Conservation (phyloP, 1,140 invertebrate genomes). For the Lordiphosa collinella region DNA sequence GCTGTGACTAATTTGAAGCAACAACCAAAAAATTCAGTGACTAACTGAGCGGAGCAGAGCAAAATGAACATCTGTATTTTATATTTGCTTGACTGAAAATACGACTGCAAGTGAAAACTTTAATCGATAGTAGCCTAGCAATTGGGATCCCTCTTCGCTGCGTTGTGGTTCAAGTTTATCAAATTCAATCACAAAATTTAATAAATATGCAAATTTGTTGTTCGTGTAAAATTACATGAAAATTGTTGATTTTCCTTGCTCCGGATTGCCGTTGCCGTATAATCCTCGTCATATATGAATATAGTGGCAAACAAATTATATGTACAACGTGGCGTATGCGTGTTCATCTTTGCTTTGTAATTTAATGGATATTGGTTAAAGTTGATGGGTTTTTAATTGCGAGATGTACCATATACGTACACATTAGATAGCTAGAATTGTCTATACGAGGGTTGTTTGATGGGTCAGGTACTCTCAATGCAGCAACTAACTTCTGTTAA, state of each 20-base stretch:
- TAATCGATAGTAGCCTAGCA: too few relatives aligned
- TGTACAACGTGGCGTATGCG: slow-evolving; percentile 4
- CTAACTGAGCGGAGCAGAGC: slow-evolving; percentile 35
- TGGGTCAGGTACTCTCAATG: too few relatives aligned
- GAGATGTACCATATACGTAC: background rate
- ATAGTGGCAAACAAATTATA: slow-evolving; percentile 7
- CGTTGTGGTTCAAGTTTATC: slow-evolving; percentile 29
- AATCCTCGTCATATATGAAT: background rate
- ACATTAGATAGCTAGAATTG: too few relatives aligned
- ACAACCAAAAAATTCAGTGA: slow-evolving; percentile 27
- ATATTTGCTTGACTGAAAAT: slow-evolving; percentile 10
- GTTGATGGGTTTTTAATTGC: slow-evolving; percentile 57
- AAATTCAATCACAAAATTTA: slow-evolving; percentile 71
- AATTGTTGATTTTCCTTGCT: slow-evolving; percentile 49
- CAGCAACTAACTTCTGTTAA: too few relatives aligned
- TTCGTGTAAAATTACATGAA: slow-evolving; percentile 53
- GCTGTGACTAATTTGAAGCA: slow-evolving; percentile 23
- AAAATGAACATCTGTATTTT: too few relatives aligned
- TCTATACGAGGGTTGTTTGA: too few relatives aligned
- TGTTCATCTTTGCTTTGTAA: slow-evolving; percentile 6
- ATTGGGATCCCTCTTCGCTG: slow-evolving; percentile 2
- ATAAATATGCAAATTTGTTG: slow-evolving; percentile 70
- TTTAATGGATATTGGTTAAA: slow-evolving; percentile 6
- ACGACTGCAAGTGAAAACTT: slow-evolving; percentile 35
- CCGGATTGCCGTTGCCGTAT: slow-evolving; percentile 5